These are phyloP conservation scores for Pitangus sulphuratus DNA, from an alignment of 2,797 vertebrate species.

Conservation along the genomic window DNA sequence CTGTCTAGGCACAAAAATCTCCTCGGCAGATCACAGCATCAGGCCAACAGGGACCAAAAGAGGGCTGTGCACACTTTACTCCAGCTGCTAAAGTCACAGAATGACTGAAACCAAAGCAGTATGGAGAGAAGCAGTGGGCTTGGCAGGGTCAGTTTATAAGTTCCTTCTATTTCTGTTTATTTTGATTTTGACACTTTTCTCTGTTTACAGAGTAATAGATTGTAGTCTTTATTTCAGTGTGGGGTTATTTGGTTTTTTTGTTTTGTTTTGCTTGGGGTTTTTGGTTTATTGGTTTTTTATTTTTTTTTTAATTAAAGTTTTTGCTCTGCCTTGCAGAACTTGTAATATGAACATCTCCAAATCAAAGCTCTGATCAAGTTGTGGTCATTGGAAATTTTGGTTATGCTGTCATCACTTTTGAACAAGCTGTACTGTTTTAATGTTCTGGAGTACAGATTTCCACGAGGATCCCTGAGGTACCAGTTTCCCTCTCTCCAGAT, in stretches of 20 bases:
- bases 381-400: neutral
- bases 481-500: neutral
- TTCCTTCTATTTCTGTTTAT: neutral
- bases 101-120: neutral
- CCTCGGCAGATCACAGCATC: neutral
- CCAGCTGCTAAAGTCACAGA: neutral
- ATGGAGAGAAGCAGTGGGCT: neutral
- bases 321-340: neutral
- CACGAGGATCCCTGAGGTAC: neutral
- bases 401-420: rapidly evolving
- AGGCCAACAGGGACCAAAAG: neutral
- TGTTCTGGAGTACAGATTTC: neutral
- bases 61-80: rapidly evolving
- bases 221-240: neutral
- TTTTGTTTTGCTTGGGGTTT: neutral
- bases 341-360: neutral
- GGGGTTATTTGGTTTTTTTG: neutral
- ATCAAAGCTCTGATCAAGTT: neutral
- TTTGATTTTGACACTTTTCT: neutral
- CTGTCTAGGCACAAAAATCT: neutral
- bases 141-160: neutral
- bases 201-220: neutral
- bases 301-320: neutral
- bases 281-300: neutral
- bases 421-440: neutral